phyloP scores from a whole-genome alignment of 2,113 vertebrate species.

The Cryptomyrus ogoouensis region DNA sequence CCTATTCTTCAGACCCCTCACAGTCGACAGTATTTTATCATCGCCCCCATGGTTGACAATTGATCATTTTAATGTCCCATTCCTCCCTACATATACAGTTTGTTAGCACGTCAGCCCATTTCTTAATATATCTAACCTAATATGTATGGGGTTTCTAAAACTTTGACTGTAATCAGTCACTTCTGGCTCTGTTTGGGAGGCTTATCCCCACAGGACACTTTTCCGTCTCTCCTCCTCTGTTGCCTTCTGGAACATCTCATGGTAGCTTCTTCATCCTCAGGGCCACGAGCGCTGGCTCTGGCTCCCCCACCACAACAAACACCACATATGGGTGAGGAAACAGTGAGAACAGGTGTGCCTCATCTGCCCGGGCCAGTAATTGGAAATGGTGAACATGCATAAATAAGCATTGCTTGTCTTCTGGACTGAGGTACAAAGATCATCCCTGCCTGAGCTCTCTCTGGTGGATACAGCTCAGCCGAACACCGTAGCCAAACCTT shows the following conservation, averaged over 20 bases:
- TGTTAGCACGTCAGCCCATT: background rate
- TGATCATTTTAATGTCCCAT: background rate
- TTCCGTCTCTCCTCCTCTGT: background rate
- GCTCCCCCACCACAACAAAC: background rate
- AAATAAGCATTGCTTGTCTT: background rate
- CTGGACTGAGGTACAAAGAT: background rate
- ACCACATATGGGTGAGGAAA: background rate
- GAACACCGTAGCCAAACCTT: background rate
- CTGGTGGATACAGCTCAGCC: background rate
- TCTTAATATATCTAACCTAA: background rate
- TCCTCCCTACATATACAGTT: background rate
- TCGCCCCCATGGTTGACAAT: no score
- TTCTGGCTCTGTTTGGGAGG: background rate
- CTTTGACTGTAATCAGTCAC: background rate
- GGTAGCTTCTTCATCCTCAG: background rate
- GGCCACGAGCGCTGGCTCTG: background rate
- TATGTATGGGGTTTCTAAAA: background rate
- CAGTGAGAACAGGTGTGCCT: background rate
- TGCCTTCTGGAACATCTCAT: background rate
- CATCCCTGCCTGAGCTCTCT: background rate
- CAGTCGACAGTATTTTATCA: background rate
- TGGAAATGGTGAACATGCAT: constrained; percentile 2
- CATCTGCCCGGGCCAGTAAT: background rate
- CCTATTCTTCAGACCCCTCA: background rate
- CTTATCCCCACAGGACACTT: background rate